Conservation (phyloP, 2,113 vertebrate species). For the Thalassarche chlororhynchos region DNA sequence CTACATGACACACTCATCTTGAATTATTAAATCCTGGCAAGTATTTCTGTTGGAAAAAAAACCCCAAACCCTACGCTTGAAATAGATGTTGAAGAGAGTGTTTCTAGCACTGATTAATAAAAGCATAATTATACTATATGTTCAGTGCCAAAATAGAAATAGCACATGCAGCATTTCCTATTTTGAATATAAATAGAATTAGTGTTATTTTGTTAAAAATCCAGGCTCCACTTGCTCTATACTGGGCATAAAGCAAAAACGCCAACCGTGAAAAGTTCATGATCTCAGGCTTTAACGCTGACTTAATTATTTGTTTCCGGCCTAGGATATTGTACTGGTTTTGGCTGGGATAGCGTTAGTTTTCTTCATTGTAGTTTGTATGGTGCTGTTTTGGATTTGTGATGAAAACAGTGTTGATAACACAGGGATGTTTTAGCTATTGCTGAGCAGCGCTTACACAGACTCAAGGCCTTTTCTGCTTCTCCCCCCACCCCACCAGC, state of each 20-base stretch:
- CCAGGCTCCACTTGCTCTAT: background rate
- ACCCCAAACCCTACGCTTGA: background rate
- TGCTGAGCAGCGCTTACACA: background rate
- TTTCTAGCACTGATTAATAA: slow-evolving; percentile 56
- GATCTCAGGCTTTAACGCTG: background rate
- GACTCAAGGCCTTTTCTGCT: background rate
- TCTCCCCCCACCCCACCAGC: rapidly evolving
- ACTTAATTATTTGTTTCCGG: background rate
- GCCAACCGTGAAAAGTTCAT: background rate
- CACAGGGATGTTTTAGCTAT: background rate
- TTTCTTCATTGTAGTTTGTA: background rate
- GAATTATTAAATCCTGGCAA: background rate
- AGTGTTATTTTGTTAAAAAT: slow-evolving; percentile 23
- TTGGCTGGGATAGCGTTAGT: background rate
- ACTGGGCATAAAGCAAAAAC: background rate
- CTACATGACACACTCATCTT: background rate
- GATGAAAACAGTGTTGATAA: background rate
- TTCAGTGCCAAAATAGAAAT: slow-evolving; percentile 35
- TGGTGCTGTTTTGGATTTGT: background rate
- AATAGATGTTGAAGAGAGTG: slow-evolving; percentile 12
- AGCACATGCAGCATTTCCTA: background rate
- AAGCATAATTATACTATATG: slow-evolving; percentile 50
- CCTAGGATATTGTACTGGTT: background rate
- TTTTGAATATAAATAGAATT: slow-evolving; percentile 41
- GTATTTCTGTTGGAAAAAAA: background rate